Evolutionary conservation across 1,140 invertebrate species (phyloP), one percentile per base, ranked within the genome.

Genomic region (Thaumetopoea pityocampa): DNA sequence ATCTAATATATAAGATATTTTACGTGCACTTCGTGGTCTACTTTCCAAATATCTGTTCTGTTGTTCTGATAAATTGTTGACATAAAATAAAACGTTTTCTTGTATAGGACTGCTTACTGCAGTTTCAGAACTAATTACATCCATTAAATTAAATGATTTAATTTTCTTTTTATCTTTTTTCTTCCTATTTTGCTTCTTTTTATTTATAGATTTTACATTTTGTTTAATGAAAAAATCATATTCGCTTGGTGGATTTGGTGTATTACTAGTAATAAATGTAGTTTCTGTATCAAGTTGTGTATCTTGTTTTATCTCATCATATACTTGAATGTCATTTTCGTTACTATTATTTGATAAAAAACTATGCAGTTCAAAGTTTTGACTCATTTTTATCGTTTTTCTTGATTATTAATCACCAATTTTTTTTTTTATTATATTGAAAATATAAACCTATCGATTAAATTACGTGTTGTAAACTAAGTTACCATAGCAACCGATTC

Each of bases 271-370:
- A 7, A 38, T 30, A 23, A 45, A 38, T 10, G 47, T 40, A 4
- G 49, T 43, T 46, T 56, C 42, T 5, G 15, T 33, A n/a, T 38
- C 22, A 19, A 34, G 12, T 24, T 48, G 29, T 22, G 11, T 30
- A 4, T 55, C 58, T 40, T 67, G 54, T 22, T 61, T 59, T 20
- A 78, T 76, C 51, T 79, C 78, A 20, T 82, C 64, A 51, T 79
- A 76, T 40, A 76, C 67, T 49, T 80, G 62, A 15, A 67, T 69
- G 34, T 66, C 73, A 37, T 46, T 67, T 23, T 55, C 48, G n/a
- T 33, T 22, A 0, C 11, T 27, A 35, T 56, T 33, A 32, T 50
- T 50, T 5, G 12, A 36, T 14, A 9, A 12, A 34, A 58, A 61
- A 4, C 52, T 45, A 22, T 55, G 38, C 51, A 79, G 50, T 56